Percentiles rank a stretch among this genome's conserved stretches.
Conservation (phyloP, 2,888 invertebrate species). For the Marasmarcha lunaedactyla region DNA sequence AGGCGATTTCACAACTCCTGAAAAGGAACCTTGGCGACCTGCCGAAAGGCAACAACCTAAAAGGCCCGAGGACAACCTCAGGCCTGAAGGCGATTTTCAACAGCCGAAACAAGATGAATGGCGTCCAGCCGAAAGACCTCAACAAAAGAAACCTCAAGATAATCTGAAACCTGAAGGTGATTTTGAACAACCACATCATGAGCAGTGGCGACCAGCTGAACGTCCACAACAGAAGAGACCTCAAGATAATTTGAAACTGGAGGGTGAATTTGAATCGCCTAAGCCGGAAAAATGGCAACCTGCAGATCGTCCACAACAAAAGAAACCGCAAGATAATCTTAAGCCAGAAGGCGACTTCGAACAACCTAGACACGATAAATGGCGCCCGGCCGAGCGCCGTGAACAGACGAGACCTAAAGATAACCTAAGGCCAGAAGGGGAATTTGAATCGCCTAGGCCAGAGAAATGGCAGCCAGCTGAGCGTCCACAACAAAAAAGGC, state of each 20-base stretch:
- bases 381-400: conserved; percentile 59
- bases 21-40: conserved; percentile 38
- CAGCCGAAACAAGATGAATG: conserved; percentile 36
- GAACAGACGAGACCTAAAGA: conserved; percentile 51
- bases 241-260: conserved; percentile 56
- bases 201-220: conserved; percentile 52
- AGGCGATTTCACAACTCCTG: conserved; percentile 58
- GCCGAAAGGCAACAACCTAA: neutral
- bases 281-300: conserved; percentile 40
- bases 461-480: conserved; percentile 42
- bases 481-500: conserved; percentile 38
- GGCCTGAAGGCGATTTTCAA: conserved; percentile 66
- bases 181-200: conserved; percentile 37
- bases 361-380: conserved; percentile 34
- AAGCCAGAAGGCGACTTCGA: conserved; percentile 66
- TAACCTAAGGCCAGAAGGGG: conserved; percentile 63
- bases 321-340: conserved; percentile 69
- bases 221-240: conserved; percentile 59
- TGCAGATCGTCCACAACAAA: conserved; percentile 51
- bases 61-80: conserved; percentile 57
- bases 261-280: conserved; percentile 51
- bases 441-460: conserved; percentile 52
- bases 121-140: conserved; percentile 47
- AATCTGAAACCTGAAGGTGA: conserved; percentile 66
- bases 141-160: conserved; percentile 40